Conservation (phyloP, 2,113 vertebrate genomes). For the Paramisgurnus dabryanus region DNA sequence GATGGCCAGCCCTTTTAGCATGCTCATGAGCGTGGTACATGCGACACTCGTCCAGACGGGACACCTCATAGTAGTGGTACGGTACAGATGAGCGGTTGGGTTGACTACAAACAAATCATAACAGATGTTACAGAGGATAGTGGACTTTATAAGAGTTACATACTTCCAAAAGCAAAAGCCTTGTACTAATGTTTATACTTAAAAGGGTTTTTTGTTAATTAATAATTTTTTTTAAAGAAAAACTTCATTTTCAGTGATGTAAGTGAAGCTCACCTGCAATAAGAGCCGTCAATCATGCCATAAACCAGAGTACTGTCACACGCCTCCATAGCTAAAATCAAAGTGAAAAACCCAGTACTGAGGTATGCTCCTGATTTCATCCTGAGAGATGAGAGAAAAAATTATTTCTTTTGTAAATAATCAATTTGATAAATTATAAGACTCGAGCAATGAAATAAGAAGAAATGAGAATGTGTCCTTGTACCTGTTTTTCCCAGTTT, state of each 20-base stretch:
- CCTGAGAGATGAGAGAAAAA: constrained; percentile 67
- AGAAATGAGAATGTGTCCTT: background rate
- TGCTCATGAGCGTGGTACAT: constrained; percentile 87
- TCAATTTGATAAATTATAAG: background rate
- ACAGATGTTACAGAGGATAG: background rate
- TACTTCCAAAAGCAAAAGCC: background rate
- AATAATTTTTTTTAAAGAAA: background rate
- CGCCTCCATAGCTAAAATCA: constrained; percentile 89
- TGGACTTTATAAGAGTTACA: background rate
- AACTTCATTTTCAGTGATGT: background rate
- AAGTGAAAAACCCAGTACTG: constrained; percentile 96
- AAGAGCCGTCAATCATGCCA: constrained; percentile 87
- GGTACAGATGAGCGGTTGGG: constrained; percentile 78
- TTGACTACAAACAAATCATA: constrained; percentile 53
- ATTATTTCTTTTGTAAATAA: no score
- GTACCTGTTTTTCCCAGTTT: constrained; percentile 95
- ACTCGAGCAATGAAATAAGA: no score
- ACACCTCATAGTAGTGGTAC: constrained; percentile 93
- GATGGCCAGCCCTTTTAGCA: constrained; percentile 80
- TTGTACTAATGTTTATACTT: no score
- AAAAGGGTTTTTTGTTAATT: no score
- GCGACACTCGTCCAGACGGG: constrained; percentile 81
- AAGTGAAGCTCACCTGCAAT: constrained; percentile 82
- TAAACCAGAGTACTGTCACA: constrained; percentile 87
- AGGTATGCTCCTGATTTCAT: constrained; percentile 90